Evolutionary conservation across 2,888 invertebrate species (phyloP), one percentile per base, ranked within the genome.

Genomic region (Synergus gifuensis): DNA sequence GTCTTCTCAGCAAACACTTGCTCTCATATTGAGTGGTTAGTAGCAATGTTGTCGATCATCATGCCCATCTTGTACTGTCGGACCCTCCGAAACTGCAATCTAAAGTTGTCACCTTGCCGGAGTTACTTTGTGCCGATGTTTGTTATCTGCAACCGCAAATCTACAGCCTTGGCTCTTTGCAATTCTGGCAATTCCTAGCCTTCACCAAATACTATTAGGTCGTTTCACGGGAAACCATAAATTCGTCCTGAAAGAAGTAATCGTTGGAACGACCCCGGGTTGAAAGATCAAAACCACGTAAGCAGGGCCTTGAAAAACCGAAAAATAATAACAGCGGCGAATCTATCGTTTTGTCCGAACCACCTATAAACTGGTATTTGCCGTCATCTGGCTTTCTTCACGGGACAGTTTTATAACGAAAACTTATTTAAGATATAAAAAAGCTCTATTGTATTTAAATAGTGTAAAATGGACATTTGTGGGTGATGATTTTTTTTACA

Each of bases 391-490:
- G 90, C 89, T 91, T 89, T 90, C 87, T 87, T 89, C 89, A 88
- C 87, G 89, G 88, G 89, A 91, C 90, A 89, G 85, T 91, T 91
- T 91, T 91, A 88, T 91, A 91, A 86, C 79, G 79, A 85, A 89
- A 91, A 91, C 91, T 91, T 92, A 92, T 92, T 92, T 92, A 92
- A 91, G 89, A 90, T 90, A 89, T 90, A 89, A 91, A 86, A 91
- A 92, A 91, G 89, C 88, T 91, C 89, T 91, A 92, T 92, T 92
- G 90, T 92, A 92, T 92, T 92, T 92, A 92, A 92, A 92, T 92
- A 92, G 91, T 92, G 92, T 92, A 91, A 91, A 91, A 92, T 92
- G 91, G 88, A 92, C 89, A 91, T 90, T 88, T 89, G 90, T 91
- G 91, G 90, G 90, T 90, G 91, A 91, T 90, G 88, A 89, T 89